Evolutionary conservation across 2,888 invertebrate species (phyloP).

Genomic region (Cinara cedri): DNA sequence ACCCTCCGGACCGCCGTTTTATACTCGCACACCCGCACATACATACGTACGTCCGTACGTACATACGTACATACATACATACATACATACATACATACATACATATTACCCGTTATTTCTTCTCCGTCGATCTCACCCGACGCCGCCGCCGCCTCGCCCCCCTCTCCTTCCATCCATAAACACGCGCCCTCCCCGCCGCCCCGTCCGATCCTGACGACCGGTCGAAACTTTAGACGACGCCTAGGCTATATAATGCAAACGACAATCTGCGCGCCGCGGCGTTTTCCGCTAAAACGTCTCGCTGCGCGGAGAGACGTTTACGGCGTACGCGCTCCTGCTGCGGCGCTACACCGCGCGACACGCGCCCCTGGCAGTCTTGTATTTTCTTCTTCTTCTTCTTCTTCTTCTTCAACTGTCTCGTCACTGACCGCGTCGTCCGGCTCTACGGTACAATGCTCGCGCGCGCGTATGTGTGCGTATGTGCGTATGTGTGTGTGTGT

Average conservation of each 20-base stretch:
- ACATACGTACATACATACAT: not conserved
- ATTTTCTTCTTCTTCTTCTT: too few relatives aligned
- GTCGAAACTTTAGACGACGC: conserved; percentile 31
- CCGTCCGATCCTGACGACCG: not conserved
- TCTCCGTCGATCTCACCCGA: too few relatives aligned
- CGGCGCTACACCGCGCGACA: too few relatives aligned
- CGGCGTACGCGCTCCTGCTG: too few relatives aligned
- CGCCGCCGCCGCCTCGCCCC: not conserved
- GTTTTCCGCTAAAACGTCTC: not conserved
- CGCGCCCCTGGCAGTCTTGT: too few relatives aligned
- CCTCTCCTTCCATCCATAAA: not conserved
- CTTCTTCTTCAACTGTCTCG: too few relatives aligned
- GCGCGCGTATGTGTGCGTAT: too few relatives aligned
- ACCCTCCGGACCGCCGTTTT: not conserved
- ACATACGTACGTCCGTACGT: not conserved
- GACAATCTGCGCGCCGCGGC: conserved; percentile 26
- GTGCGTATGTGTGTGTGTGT: too few relatives aligned
- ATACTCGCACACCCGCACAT: not conserved
- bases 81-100: not conserved
- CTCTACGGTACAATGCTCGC: too few relatives aligned
- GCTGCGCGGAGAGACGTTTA: too few relatives aligned
- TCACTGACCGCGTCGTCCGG: too few relatives aligned
- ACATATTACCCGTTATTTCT: not conserved
- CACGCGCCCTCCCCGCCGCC: too few relatives aligned
- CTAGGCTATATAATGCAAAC: conserved; percentile 3